These are phyloP conservation scores for Mesoclemmys tuberculata DNA, from an alignment of 2,113 vertebrate species.

Conservation along the genomic window DNA sequence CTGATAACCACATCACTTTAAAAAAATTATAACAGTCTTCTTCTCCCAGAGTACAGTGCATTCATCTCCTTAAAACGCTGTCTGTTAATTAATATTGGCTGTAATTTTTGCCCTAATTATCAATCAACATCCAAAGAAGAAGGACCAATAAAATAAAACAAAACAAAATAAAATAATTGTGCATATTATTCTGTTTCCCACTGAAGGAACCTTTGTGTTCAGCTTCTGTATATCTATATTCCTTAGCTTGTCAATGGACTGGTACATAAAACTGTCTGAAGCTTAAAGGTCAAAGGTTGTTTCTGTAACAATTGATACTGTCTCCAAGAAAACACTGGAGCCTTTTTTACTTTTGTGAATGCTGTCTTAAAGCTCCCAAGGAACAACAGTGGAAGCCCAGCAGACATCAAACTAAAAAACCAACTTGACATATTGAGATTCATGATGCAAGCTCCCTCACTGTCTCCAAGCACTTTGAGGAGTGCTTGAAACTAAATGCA, in stretches of 20 bases:
- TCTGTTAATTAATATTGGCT: background rate
- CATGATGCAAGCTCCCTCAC: background rate
- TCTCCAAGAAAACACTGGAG: constrained; percentile 20
- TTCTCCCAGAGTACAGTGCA: background rate
- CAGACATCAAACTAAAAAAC: constrained; percentile 39
- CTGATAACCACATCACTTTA: background rate
- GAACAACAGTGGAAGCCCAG: constrained; percentile 24
- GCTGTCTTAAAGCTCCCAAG: constrained; percentile 35
- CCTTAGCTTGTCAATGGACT: constrained; percentile 12
- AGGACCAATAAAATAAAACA: constrained; percentile 8
- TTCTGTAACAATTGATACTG: constrained; percentile 56
- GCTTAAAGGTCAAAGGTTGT: constrained; percentile 48
- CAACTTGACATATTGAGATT: background rate
- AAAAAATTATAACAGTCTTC: too few relatives aligned
- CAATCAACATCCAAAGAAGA: background rate
- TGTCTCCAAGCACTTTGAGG: background rate
- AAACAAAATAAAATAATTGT: background rate
- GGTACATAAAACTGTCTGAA: constrained; percentile 27
- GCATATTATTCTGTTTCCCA: background rate
- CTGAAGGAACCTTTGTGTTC: constrained; percentile 18
- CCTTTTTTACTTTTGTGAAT: constrained; percentile 18
- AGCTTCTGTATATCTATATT: background rate
- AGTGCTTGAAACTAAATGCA: background rate
- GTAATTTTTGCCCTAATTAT: constrained; percentile 11
- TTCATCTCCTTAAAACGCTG: background rate